Base-by-base conservation (phyloP, 2,113 vertebrate genomes). In the Anhinga anhinga region DNA sequence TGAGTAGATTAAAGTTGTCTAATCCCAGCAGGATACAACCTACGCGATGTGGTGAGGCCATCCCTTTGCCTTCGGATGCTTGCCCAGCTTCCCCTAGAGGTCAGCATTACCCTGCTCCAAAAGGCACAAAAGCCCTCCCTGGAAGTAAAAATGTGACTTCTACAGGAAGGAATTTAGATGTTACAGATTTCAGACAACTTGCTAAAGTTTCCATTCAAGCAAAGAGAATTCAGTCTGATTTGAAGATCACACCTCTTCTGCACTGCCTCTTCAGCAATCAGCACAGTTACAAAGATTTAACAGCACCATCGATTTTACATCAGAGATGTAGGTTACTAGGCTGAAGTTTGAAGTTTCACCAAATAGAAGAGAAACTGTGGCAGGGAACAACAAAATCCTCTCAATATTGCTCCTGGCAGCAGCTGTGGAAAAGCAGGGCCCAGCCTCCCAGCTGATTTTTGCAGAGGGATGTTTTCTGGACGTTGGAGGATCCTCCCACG, bases 231-330 rank as follows among this genome's bases (percentile, higher is more conserved):
- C 20, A 11, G 38, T 29, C 26, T 67, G 49, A 59, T 72, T 82
- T 74, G 82, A 78, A 76, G 71, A 50, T 34, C 47, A 3, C 34
- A 6, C 22, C 32, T 79, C 15, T 65, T 53, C 29, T 63, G 29
- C 23, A 21, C 52, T 55, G 58, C 25, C 32, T 10, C 15, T 44
- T 55, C 1, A 8, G 44, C 23, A 30, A 77, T 11, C 55, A 20
- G 56, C 52, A 16, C 4, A 38, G 55, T 50, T 45, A 19, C 15
- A 14, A 44, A 15, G 44, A 27, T 50, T 49, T 38, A 44, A 34
- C 67, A 42, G 59, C 58, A 15, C 25, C 1, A 0, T 13, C 6
- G 11, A 4, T 12, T 7, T 21, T 30, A 49, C 10, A 2, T 10
- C 36, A 9, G 52, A 71, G 47, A 34, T 15, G 38, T 13, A 42